Evolutionary conservation across 1,140 invertebrate species (phyloP), one percentile per base, ranked within the genome.

Genomic region (Drosophila biarmipes): DNA sequence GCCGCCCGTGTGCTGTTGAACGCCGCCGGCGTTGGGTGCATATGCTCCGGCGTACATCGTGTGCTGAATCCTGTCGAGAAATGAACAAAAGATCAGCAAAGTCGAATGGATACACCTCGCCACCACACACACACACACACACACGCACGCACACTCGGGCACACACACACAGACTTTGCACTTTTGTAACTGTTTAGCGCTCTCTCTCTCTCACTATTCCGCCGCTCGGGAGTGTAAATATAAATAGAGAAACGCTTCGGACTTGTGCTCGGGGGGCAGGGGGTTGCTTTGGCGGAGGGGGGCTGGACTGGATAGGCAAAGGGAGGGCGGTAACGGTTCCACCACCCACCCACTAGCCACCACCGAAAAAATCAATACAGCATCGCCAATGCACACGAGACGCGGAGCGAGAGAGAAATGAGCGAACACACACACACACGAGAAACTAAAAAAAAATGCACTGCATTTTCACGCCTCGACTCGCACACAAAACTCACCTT

Each of bases 331-430:
- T 21, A 46, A 17, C 38, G 42, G 27, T 29, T 55, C 24, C 38
- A 58, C 35, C 42, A 46, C 68, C 45, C 55, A 67, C 46, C 74
- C 43, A 52, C 58, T 56, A 46, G 37, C 59, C 58, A 52, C 56
- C 46, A 61, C 56, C 45, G 48, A 75, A 86, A 85, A 86, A 86
- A 86, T 87, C 82, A 87, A 87, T 87, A 87, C 84, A 87, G 82
- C 82, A 87, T 87, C 82, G 82, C 24, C 31, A 81, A 67, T 75
- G 82, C 67, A 80, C 67, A 80, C 59, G 59, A 61, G 66, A 57
- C 37, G 38, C 19, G 8, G 24, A 59, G 78, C 19, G 42, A 11
- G 19, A 43, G 19, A 12, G 42, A 17, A 2, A 40, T 40, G 59
- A 11, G 56, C 34, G 58, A 45, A n/a, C 43, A 24, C 35, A 19